Conservation (phyloP, 2,888 invertebrate species). For the Tiphia femorata region DNA sequence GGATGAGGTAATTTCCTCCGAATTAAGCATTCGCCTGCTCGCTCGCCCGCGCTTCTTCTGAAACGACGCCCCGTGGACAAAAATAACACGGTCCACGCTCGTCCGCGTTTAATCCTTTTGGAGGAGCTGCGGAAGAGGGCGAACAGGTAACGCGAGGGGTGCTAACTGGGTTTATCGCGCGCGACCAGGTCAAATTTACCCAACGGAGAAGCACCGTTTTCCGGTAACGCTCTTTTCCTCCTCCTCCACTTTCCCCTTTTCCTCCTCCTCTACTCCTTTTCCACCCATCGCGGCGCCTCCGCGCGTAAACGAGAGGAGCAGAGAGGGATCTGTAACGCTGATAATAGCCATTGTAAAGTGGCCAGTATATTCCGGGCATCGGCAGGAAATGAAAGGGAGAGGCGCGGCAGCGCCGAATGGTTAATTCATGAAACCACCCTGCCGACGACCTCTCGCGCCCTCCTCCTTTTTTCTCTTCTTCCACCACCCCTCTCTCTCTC, state of each 20-base stretch:
- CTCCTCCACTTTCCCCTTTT: not conserved
- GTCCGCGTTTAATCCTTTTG: too few species aligned
- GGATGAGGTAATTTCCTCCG: too few species aligned
- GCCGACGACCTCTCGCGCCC: too few species aligned
- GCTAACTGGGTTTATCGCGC: constrained; percentile 20
- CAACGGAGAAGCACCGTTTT: constrained; percentile 10
- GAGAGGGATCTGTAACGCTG: constrained; percentile 19
- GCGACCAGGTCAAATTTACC: constrained; percentile 23
- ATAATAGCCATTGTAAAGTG: constrained; percentile 40
- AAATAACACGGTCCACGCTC: too few species aligned
- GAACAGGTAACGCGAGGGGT: constrained; percentile 1
- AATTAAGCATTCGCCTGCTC: too few species aligned
- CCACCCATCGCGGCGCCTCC: not conserved
- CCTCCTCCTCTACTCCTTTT: not conserved
- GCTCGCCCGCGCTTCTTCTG: too few species aligned
- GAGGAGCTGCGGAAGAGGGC: too few species aligned
- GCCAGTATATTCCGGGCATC: constrained; percentile 29
- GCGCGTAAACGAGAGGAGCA: constrained; percentile 5
- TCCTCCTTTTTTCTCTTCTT: too few species aligned
- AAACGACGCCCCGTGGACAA: too few species aligned
- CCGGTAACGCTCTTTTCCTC: not conserved
- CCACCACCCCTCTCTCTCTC: not conserved
- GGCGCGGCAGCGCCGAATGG: constrained; percentile 34
- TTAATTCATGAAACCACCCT: constrained; percentile 57
- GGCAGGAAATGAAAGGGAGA: constrained; percentile 17